phyloP scores from a whole-genome alignment of 2,113 vertebrate genomes.

The Halcyon senegalensis region DNA sequence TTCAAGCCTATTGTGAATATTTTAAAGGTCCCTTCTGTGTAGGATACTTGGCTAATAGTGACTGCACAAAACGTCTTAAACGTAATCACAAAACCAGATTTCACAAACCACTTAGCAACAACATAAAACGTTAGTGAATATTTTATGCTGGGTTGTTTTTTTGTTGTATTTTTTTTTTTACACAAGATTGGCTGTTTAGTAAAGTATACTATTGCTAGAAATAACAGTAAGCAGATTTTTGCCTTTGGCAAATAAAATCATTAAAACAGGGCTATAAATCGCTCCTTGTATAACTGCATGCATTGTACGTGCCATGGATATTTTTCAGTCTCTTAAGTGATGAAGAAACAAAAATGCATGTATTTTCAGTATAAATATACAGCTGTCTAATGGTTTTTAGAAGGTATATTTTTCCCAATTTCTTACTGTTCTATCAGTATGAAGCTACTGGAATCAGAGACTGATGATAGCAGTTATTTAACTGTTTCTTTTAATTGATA shows the following conservation, averaged over 20 bases:
- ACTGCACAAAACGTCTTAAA: slow-evolving; percentile 14
- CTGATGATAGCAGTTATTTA: background rate
- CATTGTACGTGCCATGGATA: background rate
- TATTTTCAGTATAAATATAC: background rate
- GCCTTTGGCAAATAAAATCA: slow-evolving; percentile 19
- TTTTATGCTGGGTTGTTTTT: background rate
- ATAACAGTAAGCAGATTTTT: slow-evolving; percentile 38
- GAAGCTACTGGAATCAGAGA: background rate
- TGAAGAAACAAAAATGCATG: background rate
- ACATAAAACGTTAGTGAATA: background rate
- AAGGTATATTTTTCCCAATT: background rate
- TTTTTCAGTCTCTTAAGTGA: background rate
- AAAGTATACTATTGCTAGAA: background rate
- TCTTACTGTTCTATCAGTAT: background rate
- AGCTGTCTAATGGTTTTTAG: background rate
- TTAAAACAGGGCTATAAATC: slow-evolving; percentile 35
- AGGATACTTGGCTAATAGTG: background rate
- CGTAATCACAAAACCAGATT: background rate
- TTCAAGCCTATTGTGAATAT: background rate
- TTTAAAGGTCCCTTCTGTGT: background rate
- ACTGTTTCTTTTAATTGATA: background rate
- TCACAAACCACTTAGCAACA: background rate
- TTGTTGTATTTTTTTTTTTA: background rate
- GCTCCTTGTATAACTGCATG: background rate
- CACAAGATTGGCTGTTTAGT: background rate